A percentile compares a stretch with the other conserved stretches of the same genome.
These are phyloP conservation scores for Lophius piscatorius DNA, from an alignment of 2,113 vertebrate species.

Conservation along the genomic window DNA sequence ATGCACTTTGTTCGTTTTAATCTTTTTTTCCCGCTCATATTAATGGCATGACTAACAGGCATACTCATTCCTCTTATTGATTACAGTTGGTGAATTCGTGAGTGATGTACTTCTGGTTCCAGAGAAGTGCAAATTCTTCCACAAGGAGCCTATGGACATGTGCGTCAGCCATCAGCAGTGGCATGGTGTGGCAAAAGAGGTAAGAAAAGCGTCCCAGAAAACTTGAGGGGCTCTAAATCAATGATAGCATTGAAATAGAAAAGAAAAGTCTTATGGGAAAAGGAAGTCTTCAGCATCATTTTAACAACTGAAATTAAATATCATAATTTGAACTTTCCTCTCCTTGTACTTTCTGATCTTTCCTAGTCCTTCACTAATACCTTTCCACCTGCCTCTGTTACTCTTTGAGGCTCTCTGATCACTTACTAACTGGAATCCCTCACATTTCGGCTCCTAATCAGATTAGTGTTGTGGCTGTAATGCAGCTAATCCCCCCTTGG, in stretches of 20 bases:
- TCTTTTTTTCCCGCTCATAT: constrained; percentile 6
- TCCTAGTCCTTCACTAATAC: constrained; percentile 4
- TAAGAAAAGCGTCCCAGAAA: constrained; percentile 65
- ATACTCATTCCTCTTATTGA: constrained; percentile 18
- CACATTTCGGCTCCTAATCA: constrained; percentile 70
- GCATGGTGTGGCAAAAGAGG: constrained; percentile 92
- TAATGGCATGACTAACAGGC: constrained; percentile 37
- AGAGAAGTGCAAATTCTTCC: constrained; percentile 95
- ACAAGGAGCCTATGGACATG: constrained; percentile 91
- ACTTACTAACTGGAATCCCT: constrained; percentile 48
- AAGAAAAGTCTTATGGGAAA: constrained; percentile 11
- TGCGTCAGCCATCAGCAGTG: constrained; percentile 96
- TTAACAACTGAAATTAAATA: constrained; percentile 4
- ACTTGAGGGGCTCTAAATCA: constrained; percentile 12
- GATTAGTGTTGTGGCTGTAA: constrained; percentile 66
- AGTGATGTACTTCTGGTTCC: constrained; percentile 96
- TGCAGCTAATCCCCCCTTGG: constrained; percentile 61
- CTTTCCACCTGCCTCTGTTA: constrained; percentile 33
- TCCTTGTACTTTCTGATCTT: constrained; percentile 3
- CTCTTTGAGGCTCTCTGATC: constrained; percentile 47
- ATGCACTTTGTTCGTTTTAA: too few relatives aligned
- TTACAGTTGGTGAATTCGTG: constrained; percentile 93
- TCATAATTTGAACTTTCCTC: neutral
- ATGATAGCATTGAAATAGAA: constrained; percentile 3
- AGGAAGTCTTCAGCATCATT: neutral